Evolutionary conservation across 2,797 vertebrate species (phyloP).

Genomic region (Esox lucius): DNA sequence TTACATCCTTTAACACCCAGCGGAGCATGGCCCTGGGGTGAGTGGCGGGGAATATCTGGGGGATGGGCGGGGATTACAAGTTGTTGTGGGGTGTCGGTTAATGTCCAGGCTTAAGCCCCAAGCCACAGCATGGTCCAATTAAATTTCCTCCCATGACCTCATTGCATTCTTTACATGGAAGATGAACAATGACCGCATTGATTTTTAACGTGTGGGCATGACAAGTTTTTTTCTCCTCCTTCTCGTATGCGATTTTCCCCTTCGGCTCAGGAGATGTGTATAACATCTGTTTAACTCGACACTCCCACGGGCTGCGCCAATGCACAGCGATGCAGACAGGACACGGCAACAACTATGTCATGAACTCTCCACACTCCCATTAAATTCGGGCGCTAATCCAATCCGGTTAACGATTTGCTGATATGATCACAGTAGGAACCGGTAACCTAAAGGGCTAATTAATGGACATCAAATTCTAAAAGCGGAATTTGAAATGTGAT

Average conservation of each 20-base stretch:
- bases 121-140: conserved; percentile 59
- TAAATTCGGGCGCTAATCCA: not conserved
- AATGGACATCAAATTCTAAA: not conserved
- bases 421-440: not conserved
- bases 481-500: not conserved
- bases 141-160: conserved; percentile 83
- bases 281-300: conserved; percentile 50
- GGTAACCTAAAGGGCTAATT: not conserved
- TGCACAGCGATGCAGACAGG: not conserved
- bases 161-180: conserved; percentile 77
- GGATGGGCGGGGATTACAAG: conserved; percentile 40
- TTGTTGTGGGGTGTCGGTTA: conserved; percentile 21
- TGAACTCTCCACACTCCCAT: not conserved
- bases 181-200: conserved; percentile 84
- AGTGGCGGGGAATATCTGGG: conserved; percentile 30
- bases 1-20: conserved; percentile 27
- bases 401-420: not conserved
- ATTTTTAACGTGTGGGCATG: conserved; percentile 74
- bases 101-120: conserved; percentile 26
- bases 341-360: not conserved
- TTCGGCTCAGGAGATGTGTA: conserved; percentile 45
- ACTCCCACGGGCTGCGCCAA: conserved; percentile 31
- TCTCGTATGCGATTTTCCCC: conserved; percentile 38
- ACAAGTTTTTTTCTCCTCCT: conserved; percentile 12
- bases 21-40: conserved; percentile 30